Evolutionary conservation across 2,113 vertebrate genomes (phyloP), one percentile per base, ranked within the genome.

Genomic region (Ceuthmochares aereus): DNA sequence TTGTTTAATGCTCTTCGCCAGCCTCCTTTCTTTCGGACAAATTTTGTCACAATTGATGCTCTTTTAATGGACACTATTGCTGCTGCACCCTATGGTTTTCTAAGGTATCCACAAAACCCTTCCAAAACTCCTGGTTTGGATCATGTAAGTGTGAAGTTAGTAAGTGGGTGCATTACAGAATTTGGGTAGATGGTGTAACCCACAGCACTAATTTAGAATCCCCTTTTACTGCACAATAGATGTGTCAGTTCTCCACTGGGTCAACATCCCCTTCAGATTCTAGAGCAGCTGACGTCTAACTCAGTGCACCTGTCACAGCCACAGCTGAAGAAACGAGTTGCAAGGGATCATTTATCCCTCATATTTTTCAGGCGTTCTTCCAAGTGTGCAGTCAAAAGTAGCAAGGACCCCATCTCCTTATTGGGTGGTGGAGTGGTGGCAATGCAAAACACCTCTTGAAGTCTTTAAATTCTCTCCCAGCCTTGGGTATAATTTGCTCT

Each of bases 281-380:
- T 60, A 84, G 51, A 75, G 60, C 62, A 82, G 82, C 37, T 16
- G 21, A 5, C 69, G 36, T 40, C 54, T 49, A 37, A 40, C 25
- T 45, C 30, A 6, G 27, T 1, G 1, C 47, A 32, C 34, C 0
- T 0, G 32, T 47, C 52, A 36, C 55, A 62, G 59, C 30, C 36
- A 62, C 25, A 91, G 21, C 62, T 56, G 55, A 87, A 52, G n/a
- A 60, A 82, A 78, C 1, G 0, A 36, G 4, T 34, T 81, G 11
- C 34, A 58, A 36, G 45, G 21, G 54, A 52, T 32, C 15, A 42
- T 93, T 87, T 66, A 25, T 64, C 59, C 63, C 36, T 73, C 22
- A 1, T 4, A 12, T 10, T 1, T 51, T 76, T 34, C n/a, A 51
- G 0, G 1, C 16, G n/a, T 82, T 58, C 43, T 59, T 62, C 62